A percentile compares a stretch with the other conserved stretches of the same genome.
phyloP scores from a whole-genome alignment of 2,113 vertebrate genomes.

The Engystomops pustulosus region DNA sequence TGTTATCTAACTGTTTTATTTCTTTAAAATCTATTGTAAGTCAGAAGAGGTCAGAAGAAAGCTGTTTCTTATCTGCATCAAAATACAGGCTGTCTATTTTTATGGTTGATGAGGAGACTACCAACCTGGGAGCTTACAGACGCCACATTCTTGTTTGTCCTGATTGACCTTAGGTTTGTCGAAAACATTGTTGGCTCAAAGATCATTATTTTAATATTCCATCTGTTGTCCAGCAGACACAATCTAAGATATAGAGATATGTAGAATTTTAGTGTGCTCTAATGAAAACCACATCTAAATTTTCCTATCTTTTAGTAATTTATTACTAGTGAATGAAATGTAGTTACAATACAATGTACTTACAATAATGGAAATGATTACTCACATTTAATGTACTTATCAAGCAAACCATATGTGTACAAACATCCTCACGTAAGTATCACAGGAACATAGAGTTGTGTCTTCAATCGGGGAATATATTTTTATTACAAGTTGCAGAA shows the following conservation, averaged over 20 bases:
- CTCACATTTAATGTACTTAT: background rate
- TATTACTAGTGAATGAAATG: conserved; percentile 17
- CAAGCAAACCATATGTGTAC: background rate
- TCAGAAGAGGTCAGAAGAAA: background rate
- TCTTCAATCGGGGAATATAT: too few species aligned
- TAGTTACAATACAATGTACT: background rate
- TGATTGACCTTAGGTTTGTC: background rate
- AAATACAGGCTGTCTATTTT: background rate
- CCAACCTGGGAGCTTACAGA: background rate
- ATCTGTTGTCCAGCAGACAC: conserved; percentile 11
- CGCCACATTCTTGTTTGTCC: background rate
- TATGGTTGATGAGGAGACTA: background rate
- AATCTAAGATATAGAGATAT: conserved; percentile 9
- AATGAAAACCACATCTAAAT: conserved; percentile 11
- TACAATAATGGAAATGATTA: conserved; percentile 1
- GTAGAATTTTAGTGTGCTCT: background rate
- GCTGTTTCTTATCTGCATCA: background rate
- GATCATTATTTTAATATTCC: conserved; percentile 2
- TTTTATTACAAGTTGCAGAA: too few species aligned
- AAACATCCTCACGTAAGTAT: background rate
- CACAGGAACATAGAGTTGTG: too few species aligned
- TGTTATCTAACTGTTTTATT: background rate
- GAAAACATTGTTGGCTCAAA: conserved; percentile 15
- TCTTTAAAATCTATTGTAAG: background rate
- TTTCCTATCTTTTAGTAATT: background rate